Percentiles rank a stretch among this genome's conserved stretches.
Evolutionary conservation across 2,888 invertebrate species (phyloP).

Genomic region (Cremastinae sp.): DNA sequence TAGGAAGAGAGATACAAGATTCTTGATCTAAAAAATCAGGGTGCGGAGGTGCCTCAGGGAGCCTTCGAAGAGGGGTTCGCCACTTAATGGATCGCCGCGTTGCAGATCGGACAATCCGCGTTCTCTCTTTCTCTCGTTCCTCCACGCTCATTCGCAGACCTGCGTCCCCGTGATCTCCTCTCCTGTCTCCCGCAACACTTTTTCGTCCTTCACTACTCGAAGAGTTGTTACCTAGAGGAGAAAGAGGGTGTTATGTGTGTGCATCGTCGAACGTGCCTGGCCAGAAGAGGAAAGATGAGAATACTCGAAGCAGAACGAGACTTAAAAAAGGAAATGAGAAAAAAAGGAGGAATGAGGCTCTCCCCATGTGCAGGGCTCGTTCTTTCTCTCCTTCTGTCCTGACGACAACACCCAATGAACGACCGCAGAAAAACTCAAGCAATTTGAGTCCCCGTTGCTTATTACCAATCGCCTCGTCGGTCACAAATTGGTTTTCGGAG

Average conservation of each 20-base stretch:
- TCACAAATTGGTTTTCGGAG: constrained; percentile 77
- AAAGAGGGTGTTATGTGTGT: constrained; percentile 41
- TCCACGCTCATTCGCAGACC: constrained; percentile 50
- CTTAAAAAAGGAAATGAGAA: constrained; percentile 25
- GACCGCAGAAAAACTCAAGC: constrained; percentile 78
- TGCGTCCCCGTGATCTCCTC: constrained; percentile 29
- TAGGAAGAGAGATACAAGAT: constrained; percentile 25
- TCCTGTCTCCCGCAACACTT: constrained; percentile 62
- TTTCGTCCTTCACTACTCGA: constrained; percentile 60
- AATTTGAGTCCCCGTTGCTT: constrained; percentile 78
- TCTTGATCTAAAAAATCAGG: constrained; percentile 63
- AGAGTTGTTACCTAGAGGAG: constrained; percentile 56
- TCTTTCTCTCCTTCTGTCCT: constrained; percentile 47
- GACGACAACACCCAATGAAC: constrained; percentile 78
- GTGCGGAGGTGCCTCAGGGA: constrained; percentile 59
- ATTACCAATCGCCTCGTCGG: constrained; percentile 79
- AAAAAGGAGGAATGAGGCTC: constrained; percentile 49
- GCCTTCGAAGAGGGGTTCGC: constrained; percentile 62
- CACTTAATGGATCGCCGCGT: constrained; percentile 73
- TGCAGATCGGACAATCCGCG: constrained; percentile 58
- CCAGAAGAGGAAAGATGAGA: constrained; percentile 30
- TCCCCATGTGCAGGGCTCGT: constrained; percentile 38
- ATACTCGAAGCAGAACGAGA: constrained; percentile 41
- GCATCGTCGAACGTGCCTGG: constrained; percentile 46
- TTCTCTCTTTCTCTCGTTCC: constrained; percentile 48